A percentile compares a stretch with the other conserved stretches of the same genome.
Evolutionary conservation across 1,140 invertebrate species (phyloP).

Genomic region (Bombus picipes): DNA sequence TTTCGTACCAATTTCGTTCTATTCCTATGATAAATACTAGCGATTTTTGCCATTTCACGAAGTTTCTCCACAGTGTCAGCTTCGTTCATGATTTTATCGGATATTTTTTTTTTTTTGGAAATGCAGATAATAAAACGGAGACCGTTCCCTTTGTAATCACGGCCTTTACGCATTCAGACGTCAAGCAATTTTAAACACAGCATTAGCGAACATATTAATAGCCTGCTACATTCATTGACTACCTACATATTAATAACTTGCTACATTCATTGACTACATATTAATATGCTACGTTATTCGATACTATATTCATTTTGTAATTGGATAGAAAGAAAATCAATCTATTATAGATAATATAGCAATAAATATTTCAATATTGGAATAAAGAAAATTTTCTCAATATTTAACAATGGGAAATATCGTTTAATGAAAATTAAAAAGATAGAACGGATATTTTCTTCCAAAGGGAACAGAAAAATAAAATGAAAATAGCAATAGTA

Average conservation of each 20-base stretch:
- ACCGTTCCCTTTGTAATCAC: too few species aligned
- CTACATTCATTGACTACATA: not conserved
- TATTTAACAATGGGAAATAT: not conserved
- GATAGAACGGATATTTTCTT: not conserved
- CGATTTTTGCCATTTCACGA: conserved; percentile 71
- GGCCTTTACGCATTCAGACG: not conserved
- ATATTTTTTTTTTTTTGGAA: not conserved
- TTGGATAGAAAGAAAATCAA: too few species aligned
- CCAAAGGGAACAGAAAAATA: not conserved
- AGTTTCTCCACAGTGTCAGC: conserved; percentile 66
- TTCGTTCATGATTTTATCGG: not conserved
- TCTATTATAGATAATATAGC: too few species aligned
- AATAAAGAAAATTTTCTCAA: not conserved
- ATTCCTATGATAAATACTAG: conserved; percentile 68
- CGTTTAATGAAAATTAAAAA: not conserved
- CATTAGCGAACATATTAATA: not conserved
- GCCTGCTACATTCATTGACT: not conserved
- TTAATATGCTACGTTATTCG: not conserved
- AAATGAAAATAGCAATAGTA: not conserved
- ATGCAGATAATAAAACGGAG: not conserved
- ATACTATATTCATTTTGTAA: not conserved
- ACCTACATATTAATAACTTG: not conserved
- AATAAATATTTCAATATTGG: too few species aligned
- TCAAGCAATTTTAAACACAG: not conserved
- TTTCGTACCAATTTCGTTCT: conserved; percentile 69